Conservation (phyloP, 2,113 vertebrate genomes). For the Trichomycterus rosablanca region DNA sequence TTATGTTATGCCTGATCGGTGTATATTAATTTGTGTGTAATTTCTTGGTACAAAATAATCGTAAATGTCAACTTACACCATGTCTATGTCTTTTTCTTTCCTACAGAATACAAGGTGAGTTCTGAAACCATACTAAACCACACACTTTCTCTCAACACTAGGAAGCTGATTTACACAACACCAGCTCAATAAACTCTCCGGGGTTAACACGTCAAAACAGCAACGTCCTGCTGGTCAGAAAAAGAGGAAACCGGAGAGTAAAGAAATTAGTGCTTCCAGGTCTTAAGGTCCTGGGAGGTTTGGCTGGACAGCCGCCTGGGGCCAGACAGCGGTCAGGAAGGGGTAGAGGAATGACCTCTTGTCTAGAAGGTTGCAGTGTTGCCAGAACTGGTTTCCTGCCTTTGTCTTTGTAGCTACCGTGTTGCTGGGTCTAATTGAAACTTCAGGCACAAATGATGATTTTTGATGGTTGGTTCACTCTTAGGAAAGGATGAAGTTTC, state of each 20-base stretch:
- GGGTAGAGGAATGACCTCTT: constrained; percentile 8
- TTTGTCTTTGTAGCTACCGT: constrained; percentile 13
- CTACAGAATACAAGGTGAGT: constrained; percentile 90
- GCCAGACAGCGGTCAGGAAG: neutral
- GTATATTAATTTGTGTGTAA: neutral
- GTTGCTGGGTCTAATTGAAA: neutral
- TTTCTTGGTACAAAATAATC: neutral
- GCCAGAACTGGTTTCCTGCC: constrained; percentile 10
- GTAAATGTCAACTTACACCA: constrained; percentile 20
- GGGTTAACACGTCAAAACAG: too few species aligned
- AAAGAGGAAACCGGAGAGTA: neutral
- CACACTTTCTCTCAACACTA: too few species aligned
- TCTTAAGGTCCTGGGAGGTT: constrained; percentile 14
- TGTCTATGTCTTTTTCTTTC: constrained; percentile 49
- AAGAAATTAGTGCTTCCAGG: constrained; percentile 23
- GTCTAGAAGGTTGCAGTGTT: constrained; percentile 13
- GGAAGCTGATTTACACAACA: too few species aligned
- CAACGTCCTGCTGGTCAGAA: constrained; percentile 14
- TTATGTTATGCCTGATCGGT: too few species aligned
- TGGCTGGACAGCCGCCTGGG: neutral
- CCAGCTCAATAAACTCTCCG: neutral
- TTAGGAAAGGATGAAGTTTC: neutral
- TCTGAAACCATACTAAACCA: neutral
- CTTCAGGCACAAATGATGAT: neutral
- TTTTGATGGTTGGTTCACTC: constrained; percentile 4